Evolutionary conservation across 1,140 invertebrate species (phyloP).

Genomic region (Caenorhabditis remanei): DNA sequence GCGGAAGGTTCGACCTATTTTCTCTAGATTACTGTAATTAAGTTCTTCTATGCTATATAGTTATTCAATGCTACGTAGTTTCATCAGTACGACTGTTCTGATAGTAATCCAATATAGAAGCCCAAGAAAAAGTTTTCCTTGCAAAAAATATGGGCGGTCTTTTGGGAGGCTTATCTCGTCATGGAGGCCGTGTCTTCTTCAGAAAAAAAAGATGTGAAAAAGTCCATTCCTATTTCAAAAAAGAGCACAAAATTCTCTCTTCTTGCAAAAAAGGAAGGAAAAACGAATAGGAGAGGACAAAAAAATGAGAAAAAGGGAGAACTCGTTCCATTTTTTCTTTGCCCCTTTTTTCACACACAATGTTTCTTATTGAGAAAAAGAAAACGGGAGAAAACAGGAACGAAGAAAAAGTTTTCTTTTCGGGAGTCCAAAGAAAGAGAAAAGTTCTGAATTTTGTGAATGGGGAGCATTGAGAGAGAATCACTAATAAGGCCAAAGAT

Average conservation of each 20-base stretch:
- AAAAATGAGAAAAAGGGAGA: slow-evolving; percentile 10
- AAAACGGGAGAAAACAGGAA: not conserved
- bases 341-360: slow-evolving; percentile 31
- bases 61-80: no score
- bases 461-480: not conserved
- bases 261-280: slow-evolving; percentile 4
- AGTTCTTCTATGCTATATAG: no score
- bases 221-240: no score
- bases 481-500: not conserved
- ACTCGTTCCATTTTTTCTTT: not conserved
- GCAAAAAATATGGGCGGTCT: not conserved
- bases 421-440: not conserved
- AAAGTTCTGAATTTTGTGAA: not conserved
- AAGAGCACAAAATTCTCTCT: not conserved
- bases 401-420: slow-evolving; percentile 18
- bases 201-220: no score
- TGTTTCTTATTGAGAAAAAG: slow-evolving; percentile 33
- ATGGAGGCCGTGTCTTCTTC: not conserved
- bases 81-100: no score
- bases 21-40: no score
- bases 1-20: no score
- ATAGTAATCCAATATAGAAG: no score
- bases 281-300: not conserved
- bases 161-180: not conserved
- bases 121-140: no score